A percentile compares a stretch with the other conserved stretches of the same genome.
Conservation (phyloP, 2,113 vertebrate species). For the Tricholaema leucomelas region DNA sequence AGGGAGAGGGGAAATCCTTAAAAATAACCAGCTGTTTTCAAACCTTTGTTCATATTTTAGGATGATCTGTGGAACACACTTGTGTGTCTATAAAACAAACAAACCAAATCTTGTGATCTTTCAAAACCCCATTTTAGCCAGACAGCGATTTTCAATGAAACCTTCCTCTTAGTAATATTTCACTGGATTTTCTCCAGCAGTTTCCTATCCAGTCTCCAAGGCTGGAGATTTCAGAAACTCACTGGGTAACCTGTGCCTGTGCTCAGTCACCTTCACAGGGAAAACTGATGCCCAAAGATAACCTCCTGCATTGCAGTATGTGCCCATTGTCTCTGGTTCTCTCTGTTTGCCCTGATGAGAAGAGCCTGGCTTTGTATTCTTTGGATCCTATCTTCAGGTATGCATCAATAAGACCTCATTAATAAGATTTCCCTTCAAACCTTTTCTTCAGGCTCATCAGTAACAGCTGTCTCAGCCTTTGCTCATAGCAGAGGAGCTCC, state of each 20-base stretch:
- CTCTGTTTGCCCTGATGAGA: not conserved
- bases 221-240: not conserved
- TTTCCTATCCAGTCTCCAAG: not conserved
- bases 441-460: not conserved
- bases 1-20: not conserved
- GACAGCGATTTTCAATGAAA: conserved; percentile 69
- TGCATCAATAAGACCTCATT: not conserved
- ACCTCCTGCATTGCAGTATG: no score
- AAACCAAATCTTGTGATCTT: conserved; percentile 30
- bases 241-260: not conserved
- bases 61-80: conserved; percentile 27
- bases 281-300: not conserved
- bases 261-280: not conserved
- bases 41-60: conserved; percentile 37
- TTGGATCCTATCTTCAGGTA: not conserved
- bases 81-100: conserved; percentile 22
- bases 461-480: not conserved
- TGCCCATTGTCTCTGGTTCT: no score
- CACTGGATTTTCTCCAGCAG: no score
- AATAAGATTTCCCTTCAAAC: not conserved
- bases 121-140: conserved; percentile 67
- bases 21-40: conserved; percentile 10
- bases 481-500: not conserved
- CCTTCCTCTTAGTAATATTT: not conserved
- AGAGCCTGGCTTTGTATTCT: not conserved